Percentiles rank a stretch among this genome's conserved stretches.
phyloP scores from a whole-genome alignment of 2,888 invertebrate genomes.

The Caenorhabditis doughertyi region DNA sequence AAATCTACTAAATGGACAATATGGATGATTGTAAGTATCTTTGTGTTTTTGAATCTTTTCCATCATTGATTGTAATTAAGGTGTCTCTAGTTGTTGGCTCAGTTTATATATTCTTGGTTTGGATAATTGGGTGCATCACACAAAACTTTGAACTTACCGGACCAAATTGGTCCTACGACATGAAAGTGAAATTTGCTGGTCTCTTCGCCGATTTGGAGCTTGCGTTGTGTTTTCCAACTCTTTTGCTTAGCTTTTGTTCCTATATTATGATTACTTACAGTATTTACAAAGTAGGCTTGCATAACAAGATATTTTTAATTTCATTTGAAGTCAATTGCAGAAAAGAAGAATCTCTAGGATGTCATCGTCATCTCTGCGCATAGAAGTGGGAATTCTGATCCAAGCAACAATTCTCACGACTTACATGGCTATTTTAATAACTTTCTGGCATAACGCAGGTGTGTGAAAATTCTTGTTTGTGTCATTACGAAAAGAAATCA shows the following conservation, averaged over 20 bases:
- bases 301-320: not conserved
- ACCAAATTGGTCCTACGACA: slow-evolving; percentile 52
- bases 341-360: slow-evolving; percentile 16
- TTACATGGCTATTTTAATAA: slow-evolving; percentile 62
- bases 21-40: slow-evolving; percentile 17
- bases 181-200: slow-evolving; percentile 20
- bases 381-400: slow-evolving; percentile 52
- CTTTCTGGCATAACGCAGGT: slow-evolving; percentile 66
- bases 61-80: slow-evolving; percentile 16
- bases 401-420: slow-evolving; percentile 60
- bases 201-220: slow-evolving; percentile 46
- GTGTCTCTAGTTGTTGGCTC: slow-evolving; percentile 2
- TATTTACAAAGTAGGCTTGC: slow-evolving; percentile 17
- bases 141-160: slow-evolving; percentile 47
- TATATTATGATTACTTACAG: slow-evolving; percentile 51
- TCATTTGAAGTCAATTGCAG: slow-evolving; percentile 1
- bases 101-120: slow-evolving; percentile 23
- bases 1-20: slow-evolving; percentile 16
- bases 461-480: slow-evolving; percentile 17
- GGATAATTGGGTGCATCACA: slow-evolving; percentile 34
- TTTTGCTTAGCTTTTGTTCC: slow-evolving; percentile 39
- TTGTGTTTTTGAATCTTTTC: not conserved
- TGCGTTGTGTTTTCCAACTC: slow-evolving; percentile 44
- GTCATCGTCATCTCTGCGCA: slow-evolving; percentile 24
- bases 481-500: too few relatives aligned